Evolutionary conservation across 2,888 invertebrate species (phyloP), one percentile per base, ranked within the genome.

Genomic region (Ashinkailepas kermadecensis): DNA sequence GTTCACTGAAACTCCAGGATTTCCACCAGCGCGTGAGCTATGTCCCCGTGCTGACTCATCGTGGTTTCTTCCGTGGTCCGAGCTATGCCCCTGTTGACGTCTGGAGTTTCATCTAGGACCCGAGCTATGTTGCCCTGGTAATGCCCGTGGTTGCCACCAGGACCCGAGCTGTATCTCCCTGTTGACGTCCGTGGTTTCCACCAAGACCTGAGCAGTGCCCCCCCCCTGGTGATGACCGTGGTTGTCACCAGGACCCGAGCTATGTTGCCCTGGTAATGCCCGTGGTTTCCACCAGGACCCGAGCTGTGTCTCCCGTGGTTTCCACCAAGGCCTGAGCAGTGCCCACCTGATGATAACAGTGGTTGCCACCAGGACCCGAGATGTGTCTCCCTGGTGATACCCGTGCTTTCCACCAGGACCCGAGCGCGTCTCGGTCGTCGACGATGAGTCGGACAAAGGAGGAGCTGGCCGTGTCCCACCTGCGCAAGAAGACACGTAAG

Each of bases 401-500:
- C 67, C 25, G 12, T 13, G 8, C 25, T 13, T 8, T 23, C 67
- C 9, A 12, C 25, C 67, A 67, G 67, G 67, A 67, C 25, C 12
- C 67, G 23, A 67, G 23, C n/a, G n/a, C 12, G 11, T 67, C 67
- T 1, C 23, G 67, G 11, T 67, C 67, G 67, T 67, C 67, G 12
- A 25, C 67, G 23, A 11, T 25, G 12, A 67, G 67, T 86, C 87
- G 91, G 85, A 92, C 93, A 11, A 94, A 94, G 86, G 87, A 87
- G 84, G 94, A 93, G 84, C 92, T 93, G 86, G 88, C 93, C 86
- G 92, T 93, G 12, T 78, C 74, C 70, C 94, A 94, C 88, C 88
- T 94, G 83, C 94, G 94, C 87, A 94, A 95, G 87, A 97, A 96
- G 88, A 98, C 98, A 0, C 91, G 99, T 83, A 99, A 98, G 86